A percentile compares a stretch with the other conserved stretches of the same genome.
Evolutionary conservation across 2,797 vertebrate genomes (phyloP).

Genomic region (Enteromius trimaculatus): DNA sequence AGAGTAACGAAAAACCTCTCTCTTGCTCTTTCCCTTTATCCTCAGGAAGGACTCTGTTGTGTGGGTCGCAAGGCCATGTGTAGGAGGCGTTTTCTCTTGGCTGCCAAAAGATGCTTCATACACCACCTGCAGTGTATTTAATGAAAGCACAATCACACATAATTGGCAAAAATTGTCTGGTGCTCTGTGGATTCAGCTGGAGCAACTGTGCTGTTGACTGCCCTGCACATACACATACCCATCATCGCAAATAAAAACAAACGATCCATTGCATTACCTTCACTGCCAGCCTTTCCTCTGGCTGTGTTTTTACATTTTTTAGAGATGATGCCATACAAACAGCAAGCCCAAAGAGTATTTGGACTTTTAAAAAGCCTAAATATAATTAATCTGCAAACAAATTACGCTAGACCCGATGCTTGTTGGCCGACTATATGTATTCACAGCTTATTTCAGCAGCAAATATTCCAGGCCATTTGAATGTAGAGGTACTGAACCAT

Average conservation of each 20-base stretch:
- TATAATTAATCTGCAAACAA: neutral
- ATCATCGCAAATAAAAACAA: conserved; percentile 43
- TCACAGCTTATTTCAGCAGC: conserved; percentile 26
- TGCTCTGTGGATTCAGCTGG: conserved; percentile 52
- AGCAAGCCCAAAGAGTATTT: neutral
- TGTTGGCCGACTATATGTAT: neutral
- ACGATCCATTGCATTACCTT: conserved; percentile 21
- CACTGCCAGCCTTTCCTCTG: conserved; percentile 31
- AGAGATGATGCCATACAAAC: neutral
- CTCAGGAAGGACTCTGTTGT: conserved; percentile 41
- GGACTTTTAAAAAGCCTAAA: neutral
- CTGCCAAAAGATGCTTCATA: conserved; percentile 61
- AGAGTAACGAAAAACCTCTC: conserved; percentile 30
- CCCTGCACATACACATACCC: conserved; percentile 39
- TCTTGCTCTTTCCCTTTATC: neutral
- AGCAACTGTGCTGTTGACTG: conserved; percentile 48
- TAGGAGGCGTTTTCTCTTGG: conserved; percentile 58
- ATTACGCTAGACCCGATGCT: neutral
- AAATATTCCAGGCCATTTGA: conserved; percentile 12
- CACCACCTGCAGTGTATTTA: conserved; percentile 69
- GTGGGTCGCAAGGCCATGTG: conserved; percentile 52
- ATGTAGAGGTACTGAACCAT: conserved; percentile 25
- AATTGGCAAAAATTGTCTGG: conserved; percentile 65
- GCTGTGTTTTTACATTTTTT: conserved; percentile 19
- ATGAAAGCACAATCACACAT: conserved; percentile 67